Evolutionary conservation across 2,113 vertebrate genomes (phyloP), one percentile per base, ranked within the genome.

Genomic region (Nansenia antarctica): DNA sequence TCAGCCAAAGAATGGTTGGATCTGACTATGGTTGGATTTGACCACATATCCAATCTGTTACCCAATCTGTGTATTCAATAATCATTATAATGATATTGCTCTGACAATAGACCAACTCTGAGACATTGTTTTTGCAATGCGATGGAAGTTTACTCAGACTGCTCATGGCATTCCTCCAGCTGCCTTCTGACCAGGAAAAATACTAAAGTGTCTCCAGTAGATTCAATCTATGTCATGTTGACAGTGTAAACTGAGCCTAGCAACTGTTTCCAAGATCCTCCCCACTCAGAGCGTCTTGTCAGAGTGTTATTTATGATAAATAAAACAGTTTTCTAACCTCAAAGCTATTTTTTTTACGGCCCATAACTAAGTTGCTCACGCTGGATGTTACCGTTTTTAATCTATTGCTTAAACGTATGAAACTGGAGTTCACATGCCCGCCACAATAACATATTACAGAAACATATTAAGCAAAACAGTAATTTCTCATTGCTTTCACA

Each of bases 11-110:
- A 59, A 62, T 59, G 2, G 29, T 45, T 42, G 64, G 82, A 82
- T 64, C 73, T n/a, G n/a, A 29, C 45, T 77, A 45, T 64, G 74
- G 42, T 74, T 34, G 66, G 76, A 66, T 88, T 73, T 62, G 76
- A 82, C 64, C 64, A 35, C 26, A 20, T 62, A 70, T 65, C 49
- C 71, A 53, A 82, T 82, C 61, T 35, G 11, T 8, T 35, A 1
- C 6, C 18, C 39, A 74, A 68, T 63, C 34, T 55, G 59, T 58
- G 54, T 60, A 45, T 63, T 42, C 64, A 65, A 8, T 35, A 35
- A 35, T 35, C 34, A 35, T 35, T 5, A 5, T 35, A 35, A 35
- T 35, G 34, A 35, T 5, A 35, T 8, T 11, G 11, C 1, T 35
- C 1, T 35, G 3, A 35, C 34, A 35, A 35, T 35, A 35, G 11